Percentiles rank a stretch among this genome's conserved stretches.
Evolutionary conservation across 2,113 vertebrate species (phyloP).

Genomic region (Odobenus rosmarus): DNA sequence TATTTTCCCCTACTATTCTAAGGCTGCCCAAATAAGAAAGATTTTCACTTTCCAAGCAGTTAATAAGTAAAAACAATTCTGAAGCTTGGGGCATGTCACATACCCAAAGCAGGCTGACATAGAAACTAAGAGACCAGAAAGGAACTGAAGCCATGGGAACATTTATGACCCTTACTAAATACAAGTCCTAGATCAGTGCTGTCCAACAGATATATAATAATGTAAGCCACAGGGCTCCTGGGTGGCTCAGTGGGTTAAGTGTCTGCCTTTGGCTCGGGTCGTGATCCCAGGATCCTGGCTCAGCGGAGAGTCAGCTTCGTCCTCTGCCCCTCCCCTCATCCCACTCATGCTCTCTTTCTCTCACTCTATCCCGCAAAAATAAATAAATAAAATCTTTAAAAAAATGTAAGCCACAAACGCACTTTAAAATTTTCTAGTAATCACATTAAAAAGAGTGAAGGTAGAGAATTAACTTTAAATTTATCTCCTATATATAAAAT

Average conservation of each 20-base stretch:
- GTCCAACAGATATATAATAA: neutral
- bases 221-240: neutral
- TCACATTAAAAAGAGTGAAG: neutral
- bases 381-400: neutral
- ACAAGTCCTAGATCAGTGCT: neutral
- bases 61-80: neutral
- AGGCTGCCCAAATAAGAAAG: neutral
- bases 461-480: constrained; percentile 24
- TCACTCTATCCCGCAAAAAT: too few species aligned
- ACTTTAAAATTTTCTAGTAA: neutral
- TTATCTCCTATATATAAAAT: neutral
- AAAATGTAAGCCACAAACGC: neutral
- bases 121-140: neutral
- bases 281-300: neutral
- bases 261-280: neutral
- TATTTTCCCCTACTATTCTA: neutral
- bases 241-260: neutral
- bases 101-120: neutral
- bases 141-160: neutral
- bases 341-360: too few species aligned
- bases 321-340: neutral
- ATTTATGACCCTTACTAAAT: neutral
- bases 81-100: neutral
- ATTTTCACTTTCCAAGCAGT: neutral
- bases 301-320: neutral